Conservation (phyloP, 2,797 vertebrate species). For the Brotula barbata region DNA sequence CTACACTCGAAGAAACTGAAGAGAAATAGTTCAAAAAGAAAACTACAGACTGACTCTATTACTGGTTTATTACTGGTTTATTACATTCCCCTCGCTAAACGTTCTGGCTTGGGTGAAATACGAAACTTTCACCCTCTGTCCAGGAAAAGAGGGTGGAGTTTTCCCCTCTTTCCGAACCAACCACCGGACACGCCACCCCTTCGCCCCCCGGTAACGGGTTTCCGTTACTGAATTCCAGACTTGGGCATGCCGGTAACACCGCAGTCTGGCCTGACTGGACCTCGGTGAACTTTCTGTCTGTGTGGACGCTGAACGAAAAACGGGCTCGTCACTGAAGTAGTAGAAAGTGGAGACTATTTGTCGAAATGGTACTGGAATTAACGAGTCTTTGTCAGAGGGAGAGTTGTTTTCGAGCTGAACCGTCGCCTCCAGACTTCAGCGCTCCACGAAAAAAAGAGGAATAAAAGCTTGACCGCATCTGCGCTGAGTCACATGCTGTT, state of each 20-base stretch:
- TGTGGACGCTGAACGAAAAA: not conserved
- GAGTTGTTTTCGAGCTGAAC: not conserved
- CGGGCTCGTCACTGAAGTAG: not conserved
- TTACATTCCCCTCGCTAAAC: no score
- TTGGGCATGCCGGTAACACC: conserved; percentile 18
- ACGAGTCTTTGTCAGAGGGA: not conserved
- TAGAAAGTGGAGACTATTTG: not conserved
- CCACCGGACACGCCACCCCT: conserved; percentile 73
- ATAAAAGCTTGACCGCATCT: conserved; percentile 53
- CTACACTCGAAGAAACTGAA: no score
- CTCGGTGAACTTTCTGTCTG: not conserved
- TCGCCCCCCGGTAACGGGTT: conserved; percentile 47
- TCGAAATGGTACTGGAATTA: conserved; percentile 19
- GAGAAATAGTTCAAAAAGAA: no score
- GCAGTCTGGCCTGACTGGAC: not conserved
- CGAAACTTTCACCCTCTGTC: no score
- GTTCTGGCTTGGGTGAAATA: no score
- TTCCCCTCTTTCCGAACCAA: conserved; percentile 34
- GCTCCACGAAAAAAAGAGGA: not conserved
- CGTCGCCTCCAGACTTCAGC: not conserved
- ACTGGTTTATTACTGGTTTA: no score
- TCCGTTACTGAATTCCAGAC: conserved; percentile 63
- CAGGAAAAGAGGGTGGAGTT: conserved; percentile 64
- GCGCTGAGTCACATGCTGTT: conserved; percentile 43
- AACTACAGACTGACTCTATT: no score